Evolutionary conservation across 2,797 vertebrate genomes (phyloP).

Genomic region (Thunnus albacares): DNA sequence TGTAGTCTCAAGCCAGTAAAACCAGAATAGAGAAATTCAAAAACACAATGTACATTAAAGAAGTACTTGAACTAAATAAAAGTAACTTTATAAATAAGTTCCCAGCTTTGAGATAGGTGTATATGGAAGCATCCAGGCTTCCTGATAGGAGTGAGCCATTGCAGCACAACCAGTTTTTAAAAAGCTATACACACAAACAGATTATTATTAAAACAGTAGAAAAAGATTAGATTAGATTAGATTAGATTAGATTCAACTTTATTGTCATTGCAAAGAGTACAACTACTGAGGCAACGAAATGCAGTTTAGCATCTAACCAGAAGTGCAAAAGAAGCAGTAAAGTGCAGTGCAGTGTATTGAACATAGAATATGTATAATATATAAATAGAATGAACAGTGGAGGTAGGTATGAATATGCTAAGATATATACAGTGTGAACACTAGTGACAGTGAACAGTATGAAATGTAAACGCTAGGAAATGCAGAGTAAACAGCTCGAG

Average conservation of each 20-base stretch:
- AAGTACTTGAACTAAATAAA: neutral
- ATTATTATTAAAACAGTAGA: neutral
- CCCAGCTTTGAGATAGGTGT: neutral
- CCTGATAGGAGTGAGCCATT: neutral
- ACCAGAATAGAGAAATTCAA: neutral
- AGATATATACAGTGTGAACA: neutral
- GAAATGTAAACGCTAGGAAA: too few relatives aligned
- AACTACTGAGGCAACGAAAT: neutral
- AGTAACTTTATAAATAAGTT: neutral
- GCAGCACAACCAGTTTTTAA: neutral
- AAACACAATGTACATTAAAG: neutral
- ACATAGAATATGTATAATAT: too few relatives aligned
- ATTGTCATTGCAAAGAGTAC: too few relatives aligned
- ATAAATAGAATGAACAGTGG: too few relatives aligned
- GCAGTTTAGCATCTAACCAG: too few relatives aligned
- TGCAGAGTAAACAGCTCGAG: too few relatives aligned
- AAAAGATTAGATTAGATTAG: neutral
- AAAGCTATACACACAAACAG: constrained; percentile 4
- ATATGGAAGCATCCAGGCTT: neutral
- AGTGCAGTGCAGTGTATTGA: too few relatives aligned
- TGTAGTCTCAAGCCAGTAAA: neutral
- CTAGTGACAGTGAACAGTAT: too few relatives aligned
- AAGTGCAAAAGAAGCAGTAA: too few relatives aligned
- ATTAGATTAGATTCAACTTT: too few relatives aligned
- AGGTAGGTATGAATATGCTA: neutral